Percentiles rank a stretch among this genome's conserved stretches.
Conservation (phyloP, 1,140 invertebrate species). For the Drosophila malerkotliana region DNA sequence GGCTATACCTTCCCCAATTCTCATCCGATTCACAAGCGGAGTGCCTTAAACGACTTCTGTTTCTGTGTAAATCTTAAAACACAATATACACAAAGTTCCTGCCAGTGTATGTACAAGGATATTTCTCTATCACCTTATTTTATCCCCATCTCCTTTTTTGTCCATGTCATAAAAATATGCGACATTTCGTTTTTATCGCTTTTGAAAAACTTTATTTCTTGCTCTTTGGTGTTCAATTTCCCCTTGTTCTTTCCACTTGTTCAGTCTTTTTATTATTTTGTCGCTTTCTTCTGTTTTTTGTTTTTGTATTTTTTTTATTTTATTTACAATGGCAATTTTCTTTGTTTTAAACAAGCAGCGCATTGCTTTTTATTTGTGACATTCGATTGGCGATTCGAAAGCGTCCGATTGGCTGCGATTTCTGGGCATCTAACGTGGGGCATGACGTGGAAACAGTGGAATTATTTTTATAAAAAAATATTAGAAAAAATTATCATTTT, state of each 20-base stretch:
- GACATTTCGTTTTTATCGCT: slow-evolving; percentile 84
- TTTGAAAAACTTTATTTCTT: slow-evolving; percentile 83
- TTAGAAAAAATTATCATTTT: too few relatives aligned
- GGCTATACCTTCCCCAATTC: too few relatives aligned
- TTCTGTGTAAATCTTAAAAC: too few relatives aligned
- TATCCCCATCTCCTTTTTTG: slow-evolving; percentile 7
- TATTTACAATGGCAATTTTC: slow-evolving; percentile 80
- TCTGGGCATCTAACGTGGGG: slow-evolving; percentile 14
- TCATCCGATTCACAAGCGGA: too few relatives aligned
- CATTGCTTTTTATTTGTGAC: slow-evolving; percentile 78
- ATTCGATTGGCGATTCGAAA: slow-evolving; percentile 75
- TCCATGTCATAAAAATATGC: slow-evolving; percentile 82
- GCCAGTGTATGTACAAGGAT: slow-evolving; percentile 27
- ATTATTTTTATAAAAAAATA: neutral
- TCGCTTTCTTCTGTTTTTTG: slow-evolving; percentile 26
- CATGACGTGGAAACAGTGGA: slow-evolving; percentile 20
- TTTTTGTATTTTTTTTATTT: slow-evolving; percentile 55
- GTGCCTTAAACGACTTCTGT: too few relatives aligned
- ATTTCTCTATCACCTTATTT: slow-evolving; percentile 28
- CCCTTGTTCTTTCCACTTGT: slow-evolving; percentile 37
- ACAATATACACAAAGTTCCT: slow-evolving; percentile 21
- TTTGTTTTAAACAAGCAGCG: slow-evolving; percentile 81
- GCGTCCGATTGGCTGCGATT: slow-evolving; percentile 78
- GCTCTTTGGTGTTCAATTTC: slow-evolving; percentile 48
- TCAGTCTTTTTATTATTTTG: slow-evolving; percentile 22